phyloP scores from a whole-genome alignment of 53 echinoderm and acorn worm species.

The Apostichopus leukothele region DNA sequence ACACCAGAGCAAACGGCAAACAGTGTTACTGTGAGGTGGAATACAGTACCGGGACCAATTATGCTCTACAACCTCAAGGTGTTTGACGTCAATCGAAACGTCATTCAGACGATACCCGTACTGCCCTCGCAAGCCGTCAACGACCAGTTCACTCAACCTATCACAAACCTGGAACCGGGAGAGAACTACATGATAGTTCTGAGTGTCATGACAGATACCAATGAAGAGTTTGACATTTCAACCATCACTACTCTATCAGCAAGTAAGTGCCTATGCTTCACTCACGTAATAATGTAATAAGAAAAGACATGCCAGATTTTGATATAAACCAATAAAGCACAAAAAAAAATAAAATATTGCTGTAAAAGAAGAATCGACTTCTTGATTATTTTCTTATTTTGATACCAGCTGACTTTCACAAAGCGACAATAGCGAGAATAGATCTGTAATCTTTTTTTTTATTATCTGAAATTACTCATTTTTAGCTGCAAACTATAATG shows the following conservation, averaged over 20 bases:
- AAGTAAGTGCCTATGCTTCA: neutral
- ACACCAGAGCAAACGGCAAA: conserved; percentile 31
- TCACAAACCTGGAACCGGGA: conserved; percentile 48
- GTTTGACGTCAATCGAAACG: conserved; percentile 33
- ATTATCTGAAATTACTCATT: too few species aligned
- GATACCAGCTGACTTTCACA: too few species aligned
- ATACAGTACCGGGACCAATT: conserved; percentile 2
- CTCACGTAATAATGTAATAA: too few species aligned
- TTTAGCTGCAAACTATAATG: too few species aligned
- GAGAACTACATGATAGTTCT: conserved; percentile 42
- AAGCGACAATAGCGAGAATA: too few species aligned
- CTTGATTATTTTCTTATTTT: too few species aligned
- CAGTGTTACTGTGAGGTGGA: conserved; percentile 45
- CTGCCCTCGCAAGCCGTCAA: conserved; percentile 45
- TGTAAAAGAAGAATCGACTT: too few species aligned
- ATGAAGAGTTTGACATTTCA: conserved; percentile 12
- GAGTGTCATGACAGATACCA: conserved; percentile 36
- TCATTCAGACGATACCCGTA: conserved; percentile 44
- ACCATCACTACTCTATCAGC: conserved; percentile 30
- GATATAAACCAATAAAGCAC: too few species aligned
- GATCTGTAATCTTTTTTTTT: too few species aligned
- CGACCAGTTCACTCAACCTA: conserved; percentile 34
- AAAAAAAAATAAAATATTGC: too few species aligned
- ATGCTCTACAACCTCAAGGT: conserved; percentile 46
- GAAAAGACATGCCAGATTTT: too few species aligned